phyloP scores from a whole-genome alignment of 2,113 vertebrate genomes.

The Brachyhypopomus occidentalis region DNA sequence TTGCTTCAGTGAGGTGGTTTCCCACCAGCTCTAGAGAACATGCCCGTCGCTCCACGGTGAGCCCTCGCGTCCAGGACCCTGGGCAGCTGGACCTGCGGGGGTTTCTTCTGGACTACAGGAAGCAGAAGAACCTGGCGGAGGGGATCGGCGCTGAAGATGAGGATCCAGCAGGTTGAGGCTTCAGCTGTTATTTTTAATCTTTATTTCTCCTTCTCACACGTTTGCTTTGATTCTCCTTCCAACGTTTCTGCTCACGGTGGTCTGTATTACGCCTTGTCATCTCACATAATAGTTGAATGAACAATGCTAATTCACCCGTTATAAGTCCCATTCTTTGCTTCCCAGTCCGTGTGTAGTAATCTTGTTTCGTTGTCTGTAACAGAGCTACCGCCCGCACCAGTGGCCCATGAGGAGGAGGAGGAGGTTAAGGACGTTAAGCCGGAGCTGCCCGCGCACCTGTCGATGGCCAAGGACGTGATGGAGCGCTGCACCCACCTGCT shows the following conservation, averaged over 20 bases:
- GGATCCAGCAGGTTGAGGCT: slow-evolving; percentile 59
- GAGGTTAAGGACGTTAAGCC: slow-evolving; percentile 61
- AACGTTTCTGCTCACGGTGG: too few species aligned
- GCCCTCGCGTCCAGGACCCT: slow-evolving; percentile 16
- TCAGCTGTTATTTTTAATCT: neutral
- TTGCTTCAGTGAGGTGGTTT: slow-evolving; percentile 78
- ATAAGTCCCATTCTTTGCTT: neutral
- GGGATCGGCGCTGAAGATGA: slow-evolving; percentile 74
- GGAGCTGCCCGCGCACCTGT: slow-evolving; percentile 76
- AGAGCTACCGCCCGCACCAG: slow-evolving; percentile 54
- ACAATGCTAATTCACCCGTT: too few species aligned
- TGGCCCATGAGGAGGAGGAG: slow-evolving; percentile 52
- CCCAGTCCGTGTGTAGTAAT: neutral
- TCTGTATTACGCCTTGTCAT: too few species aligned
- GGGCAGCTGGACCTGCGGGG: slow-evolving; percentile 66
- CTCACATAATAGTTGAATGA: too few species aligned
- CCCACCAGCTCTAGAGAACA: slow-evolving; percentile 36
- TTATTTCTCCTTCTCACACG: neutral
- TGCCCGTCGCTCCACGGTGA: neutral
- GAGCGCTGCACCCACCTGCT: slow-evolving; percentile 88
- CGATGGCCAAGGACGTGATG: slow-evolving; percentile 82
- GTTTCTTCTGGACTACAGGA: slow-evolving; percentile 82
- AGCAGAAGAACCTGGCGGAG: slow-evolving; percentile 82
- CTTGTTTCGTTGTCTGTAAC: neutral
- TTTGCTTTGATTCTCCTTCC: neutral